A percentile compares a stretch with the other conserved stretches of the same genome.
Evolutionary conservation across 2,113 vertebrate species (phyloP).

Genomic region (Serilophus lunatus): DNA sequence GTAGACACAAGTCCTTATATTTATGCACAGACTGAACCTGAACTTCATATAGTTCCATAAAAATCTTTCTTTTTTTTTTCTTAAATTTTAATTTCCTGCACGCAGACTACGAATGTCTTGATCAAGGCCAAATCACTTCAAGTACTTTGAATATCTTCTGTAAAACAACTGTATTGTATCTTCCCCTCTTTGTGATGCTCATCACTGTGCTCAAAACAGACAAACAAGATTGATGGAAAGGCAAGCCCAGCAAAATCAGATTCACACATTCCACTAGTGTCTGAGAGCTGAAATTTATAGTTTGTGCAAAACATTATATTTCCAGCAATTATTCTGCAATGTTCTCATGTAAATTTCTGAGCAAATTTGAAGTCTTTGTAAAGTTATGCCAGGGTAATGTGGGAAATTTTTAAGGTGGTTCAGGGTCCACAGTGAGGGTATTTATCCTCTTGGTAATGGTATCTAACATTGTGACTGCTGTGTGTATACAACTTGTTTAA

Average conservation of each 20-base stretch:
- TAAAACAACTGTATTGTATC: not conserved
- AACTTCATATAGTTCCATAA: not conserved
- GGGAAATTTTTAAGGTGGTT: not conserved
- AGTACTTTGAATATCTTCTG: not conserved
- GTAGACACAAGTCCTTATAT: not conserved
- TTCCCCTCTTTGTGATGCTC: not conserved
- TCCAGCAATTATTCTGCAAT: not conserved
- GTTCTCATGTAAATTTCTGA: not conserved
- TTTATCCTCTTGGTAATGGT: not conserved
- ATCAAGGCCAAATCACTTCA: not conserved
- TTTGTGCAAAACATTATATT: not conserved
- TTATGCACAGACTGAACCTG: not conserved
- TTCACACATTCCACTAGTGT: not conserved
- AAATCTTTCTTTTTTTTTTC: not conserved
- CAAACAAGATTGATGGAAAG: not conserved
- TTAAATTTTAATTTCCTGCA: not conserved
- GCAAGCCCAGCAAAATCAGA: not conserved
- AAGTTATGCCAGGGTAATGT: not conserved
- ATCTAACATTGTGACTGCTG: not conserved
- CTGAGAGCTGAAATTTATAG: not conserved
- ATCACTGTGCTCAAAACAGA: accelerated
- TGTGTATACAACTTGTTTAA: not conserved
- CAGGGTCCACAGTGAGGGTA: not conserved
- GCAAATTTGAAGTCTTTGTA: not conserved
- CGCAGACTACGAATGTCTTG: not conserved